These are phyloP conservation scores for Drosophila kurseongensis DNA, from an alignment of 1,140 invertebrate species.

Conservation along the genomic window DNA sequence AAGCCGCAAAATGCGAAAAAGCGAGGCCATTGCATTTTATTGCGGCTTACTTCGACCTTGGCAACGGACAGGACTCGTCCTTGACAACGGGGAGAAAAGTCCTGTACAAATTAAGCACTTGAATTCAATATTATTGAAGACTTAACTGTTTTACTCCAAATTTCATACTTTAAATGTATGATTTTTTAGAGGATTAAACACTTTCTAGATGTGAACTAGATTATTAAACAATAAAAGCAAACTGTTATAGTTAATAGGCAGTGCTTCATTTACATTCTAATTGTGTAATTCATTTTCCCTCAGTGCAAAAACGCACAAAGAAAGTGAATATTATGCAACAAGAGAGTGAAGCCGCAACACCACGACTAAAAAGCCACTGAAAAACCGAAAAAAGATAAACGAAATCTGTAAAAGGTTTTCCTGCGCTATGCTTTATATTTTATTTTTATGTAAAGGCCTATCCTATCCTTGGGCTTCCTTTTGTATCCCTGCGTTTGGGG, in stretches of 20 bases:
- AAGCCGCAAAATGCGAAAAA: slow-evolving; percentile 30
- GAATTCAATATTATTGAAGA: neutral
- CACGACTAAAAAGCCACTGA: slow-evolving; percentile 2
- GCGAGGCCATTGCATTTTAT: slow-evolving; percentile 36
- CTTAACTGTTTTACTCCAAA: no score
- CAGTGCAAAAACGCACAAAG: slow-evolving; percentile 23
- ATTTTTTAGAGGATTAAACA: no score
- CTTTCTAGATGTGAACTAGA: no score
- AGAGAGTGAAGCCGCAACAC: slow-evolving; percentile 14
- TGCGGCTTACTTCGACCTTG: slow-evolving; percentile 19
- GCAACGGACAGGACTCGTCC: neutral
- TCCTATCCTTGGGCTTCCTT: slow-evolving; percentile 39
- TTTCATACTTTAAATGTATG: no score
- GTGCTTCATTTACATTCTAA: no score
- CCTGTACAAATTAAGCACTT: neutral
- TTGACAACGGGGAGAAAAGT: neutral
- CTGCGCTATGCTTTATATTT: slow-evolving; percentile 17
- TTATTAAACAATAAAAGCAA: no score
- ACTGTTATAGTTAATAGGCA: no score
- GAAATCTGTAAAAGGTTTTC: slow-evolving; percentile 46
- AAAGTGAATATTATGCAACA: slow-evolving; percentile 42
- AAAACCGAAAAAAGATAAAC: slow-evolving; percentile 26
- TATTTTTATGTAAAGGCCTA: slow-evolving; percentile 22
- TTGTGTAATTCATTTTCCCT: neutral
- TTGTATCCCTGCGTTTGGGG: slow-evolving; percentile 2